Evolutionary conservation across 2,888 invertebrate genomes (phyloP).

Genomic region (Euplexia lucipara): DNA sequence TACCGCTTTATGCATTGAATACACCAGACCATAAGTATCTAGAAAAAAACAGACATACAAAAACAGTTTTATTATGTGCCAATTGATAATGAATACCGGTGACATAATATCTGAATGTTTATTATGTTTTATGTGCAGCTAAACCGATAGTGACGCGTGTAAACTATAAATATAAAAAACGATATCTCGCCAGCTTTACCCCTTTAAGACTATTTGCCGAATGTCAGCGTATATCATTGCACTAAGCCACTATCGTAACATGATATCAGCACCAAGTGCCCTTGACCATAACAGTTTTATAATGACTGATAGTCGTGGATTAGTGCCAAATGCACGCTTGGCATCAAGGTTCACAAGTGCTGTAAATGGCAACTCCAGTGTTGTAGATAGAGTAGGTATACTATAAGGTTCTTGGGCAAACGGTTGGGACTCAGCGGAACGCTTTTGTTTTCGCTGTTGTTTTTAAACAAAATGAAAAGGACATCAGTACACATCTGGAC

Average conservation of each 20-base stretch:
- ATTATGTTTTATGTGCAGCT: slow-evolving; percentile 13
- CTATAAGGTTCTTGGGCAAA: not conserved
- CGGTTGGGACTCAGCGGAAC: not conserved
- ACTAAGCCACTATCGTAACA: slow-evolving; percentile 18
- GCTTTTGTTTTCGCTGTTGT: not conserved
- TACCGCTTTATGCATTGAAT: not conserved
- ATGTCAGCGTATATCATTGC: slow-evolving; percentile 3
- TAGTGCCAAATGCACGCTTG: slow-evolving; percentile 39
- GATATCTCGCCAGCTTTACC: slow-evolving; percentile 18
- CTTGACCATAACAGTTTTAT: slow-evolving; percentile 26
- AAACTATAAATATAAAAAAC: slow-evolving; percentile 18
- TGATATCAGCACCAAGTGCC: slow-evolving; percentile 15
- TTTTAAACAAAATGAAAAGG: not conserved
- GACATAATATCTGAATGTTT: slow-evolving; percentile 12
- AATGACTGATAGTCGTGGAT: slow-evolving; percentile 32
- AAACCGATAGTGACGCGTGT: slow-evolving; percentile 11
- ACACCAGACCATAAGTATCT: slow-evolving; percentile 2
- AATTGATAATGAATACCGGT: slow-evolving; percentile 16
- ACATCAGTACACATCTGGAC: no score
- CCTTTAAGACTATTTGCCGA: not conserved
- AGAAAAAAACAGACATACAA: not conserved
- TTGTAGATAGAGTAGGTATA: no score
- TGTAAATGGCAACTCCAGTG: not conserved
- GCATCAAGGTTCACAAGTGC: slow-evolving; percentile 13
- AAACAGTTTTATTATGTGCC: slow-evolving; percentile 17